Evolutionary conservation across 2,888 invertebrate genomes (phyloP).

Genomic region (Pyrrhosoma nymphula): DNA sequence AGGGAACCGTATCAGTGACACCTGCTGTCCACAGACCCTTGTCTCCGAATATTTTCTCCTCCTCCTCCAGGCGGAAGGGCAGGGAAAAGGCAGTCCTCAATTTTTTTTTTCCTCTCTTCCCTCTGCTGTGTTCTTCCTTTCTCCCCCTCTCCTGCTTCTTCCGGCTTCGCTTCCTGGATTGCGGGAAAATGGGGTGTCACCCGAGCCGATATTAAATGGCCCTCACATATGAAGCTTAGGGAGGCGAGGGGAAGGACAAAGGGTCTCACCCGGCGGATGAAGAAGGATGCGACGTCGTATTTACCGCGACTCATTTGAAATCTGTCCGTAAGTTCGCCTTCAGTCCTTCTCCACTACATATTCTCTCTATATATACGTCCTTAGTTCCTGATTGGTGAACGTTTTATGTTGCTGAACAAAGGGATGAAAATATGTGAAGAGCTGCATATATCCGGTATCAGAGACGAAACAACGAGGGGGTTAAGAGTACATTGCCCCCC

Average conservation of each 20-base stretch:
- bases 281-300: not conserved
- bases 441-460: too few species aligned
- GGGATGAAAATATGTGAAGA: too few species aligned
- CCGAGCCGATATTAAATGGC: not conserved
- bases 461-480: too few species aligned
- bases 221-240: not conserved
- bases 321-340: not conserved
- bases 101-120: not conserved
- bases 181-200: conserved; percentile 25
- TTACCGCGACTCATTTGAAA: not conserved
- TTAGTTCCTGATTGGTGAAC: too few species aligned
- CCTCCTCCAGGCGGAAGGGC: not conserved
- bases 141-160: not conserved
- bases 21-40: conserved; percentile 15
- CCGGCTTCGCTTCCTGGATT: not conserved
- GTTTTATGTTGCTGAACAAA: too few species aligned
- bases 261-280: not conserved
- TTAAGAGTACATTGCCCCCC: too few species aligned
- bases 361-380: too few species aligned
- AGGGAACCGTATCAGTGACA: not conserved
- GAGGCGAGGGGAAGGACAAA: not conserved
- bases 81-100: not conserved
- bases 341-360: too few species aligned
- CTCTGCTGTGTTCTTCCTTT: not conserved
- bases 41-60: not conserved